Conservation (phyloP, 2,797 vertebrate genomes). For the Spinibarbus caldwelli region DNA sequence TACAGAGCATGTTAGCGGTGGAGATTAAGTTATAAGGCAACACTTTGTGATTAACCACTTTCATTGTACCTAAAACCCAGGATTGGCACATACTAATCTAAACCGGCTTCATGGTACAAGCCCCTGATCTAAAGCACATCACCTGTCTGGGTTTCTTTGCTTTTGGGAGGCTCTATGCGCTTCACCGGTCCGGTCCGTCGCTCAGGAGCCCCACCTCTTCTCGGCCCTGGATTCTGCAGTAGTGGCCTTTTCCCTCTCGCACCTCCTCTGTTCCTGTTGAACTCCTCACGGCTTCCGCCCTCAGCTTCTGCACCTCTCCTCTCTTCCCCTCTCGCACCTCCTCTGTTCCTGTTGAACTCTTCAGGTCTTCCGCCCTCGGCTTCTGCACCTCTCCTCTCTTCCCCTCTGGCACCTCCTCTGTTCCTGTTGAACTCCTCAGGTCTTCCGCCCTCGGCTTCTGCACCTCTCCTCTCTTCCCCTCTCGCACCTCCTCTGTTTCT, state of each 20-base stretch:
- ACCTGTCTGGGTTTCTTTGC: conserved; percentile 97
- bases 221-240: conserved; percentile 75
- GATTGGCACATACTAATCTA: background rate
- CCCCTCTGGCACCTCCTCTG: conserved; percentile 20
- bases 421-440: fast-evolving
- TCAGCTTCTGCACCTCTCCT: no score
- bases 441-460: fast-evolving
- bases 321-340: background rate
- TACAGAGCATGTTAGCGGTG: background rate
- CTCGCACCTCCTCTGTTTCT: no score
- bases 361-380: background rate
- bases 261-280: no score
- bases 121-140: conserved; percentile 37
- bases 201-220: conserved; percentile 75
- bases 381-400: conserved; percentile 69
- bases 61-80: background rate
- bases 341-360: conserved; percentile 64
- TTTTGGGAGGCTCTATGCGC: conserved; percentile 85
- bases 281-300: no score
- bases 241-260: conserved; percentile 65
- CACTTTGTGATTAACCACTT: background rate
- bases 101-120: background rate
- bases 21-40: background rate
- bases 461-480: no score
- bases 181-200: conserved; percentile 78